Percentiles rank a stretch among this genome's conserved stretches.
Conservation (phyloP, 2,888 invertebrate species). For the Alsophila aescularia region DNA sequence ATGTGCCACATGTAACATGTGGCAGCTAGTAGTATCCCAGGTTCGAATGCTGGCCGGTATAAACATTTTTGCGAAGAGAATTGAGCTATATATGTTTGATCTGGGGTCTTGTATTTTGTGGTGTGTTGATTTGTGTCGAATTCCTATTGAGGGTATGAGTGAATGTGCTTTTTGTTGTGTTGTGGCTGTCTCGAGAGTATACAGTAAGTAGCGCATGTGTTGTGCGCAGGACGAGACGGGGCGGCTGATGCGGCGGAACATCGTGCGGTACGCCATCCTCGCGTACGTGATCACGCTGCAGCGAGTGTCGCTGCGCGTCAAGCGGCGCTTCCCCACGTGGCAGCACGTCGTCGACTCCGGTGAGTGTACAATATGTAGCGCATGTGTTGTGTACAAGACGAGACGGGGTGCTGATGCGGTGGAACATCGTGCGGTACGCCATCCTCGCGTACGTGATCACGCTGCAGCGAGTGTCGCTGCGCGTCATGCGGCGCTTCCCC, state of each 20-base stretch:
- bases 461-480: conserved; percentile 92
- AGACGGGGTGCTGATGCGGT: conserved; percentile 93
- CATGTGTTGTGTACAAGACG: conserved; percentile 86
- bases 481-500: conserved; percentile 93
- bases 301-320: conserved; percentile 93
- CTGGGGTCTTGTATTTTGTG: too few relatives aligned
- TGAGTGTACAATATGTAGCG: not conserved
- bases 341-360: too few relatives aligned
- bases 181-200: too few relatives aligned
- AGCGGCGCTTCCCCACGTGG: conserved; percentile 88
- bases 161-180: too few relatives aligned
- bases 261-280: conserved; percentile 94
- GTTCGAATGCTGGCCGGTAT: too few relatives aligned
- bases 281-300: conserved; percentile 95
- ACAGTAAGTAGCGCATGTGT: conserved; percentile 2
- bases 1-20: too few relatives aligned
- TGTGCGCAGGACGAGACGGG: conserved; percentile 91
- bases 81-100: too few relatives aligned
- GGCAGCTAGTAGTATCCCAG: too few relatives aligned
- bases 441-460: conserved; percentile 95
- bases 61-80: too few relatives aligned
- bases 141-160: too few relatives aligned
- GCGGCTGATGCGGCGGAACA: conserved; percentile 93
- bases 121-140: too few relatives aligned
- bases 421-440: conserved; percentile 95